Evolutionary conservation across 2,888 invertebrate species (phyloP), one percentile per base, ranked within the genome.

Genomic region (Napeogenes inachia): DNA sequence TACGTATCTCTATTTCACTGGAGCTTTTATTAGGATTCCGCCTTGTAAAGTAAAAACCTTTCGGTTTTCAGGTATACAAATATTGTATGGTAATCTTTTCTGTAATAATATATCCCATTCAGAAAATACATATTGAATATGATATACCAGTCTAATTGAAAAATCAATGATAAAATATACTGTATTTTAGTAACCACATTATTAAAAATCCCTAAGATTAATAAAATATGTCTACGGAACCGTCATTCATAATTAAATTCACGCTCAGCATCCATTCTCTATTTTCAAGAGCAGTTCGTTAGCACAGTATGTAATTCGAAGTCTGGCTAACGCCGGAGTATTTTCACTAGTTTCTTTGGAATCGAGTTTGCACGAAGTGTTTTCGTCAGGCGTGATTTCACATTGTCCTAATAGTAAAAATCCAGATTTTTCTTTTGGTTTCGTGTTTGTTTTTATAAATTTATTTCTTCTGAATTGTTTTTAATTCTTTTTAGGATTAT

Each of bases 211-310:
- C 6, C 30, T 2, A 30, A 50, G 4, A 30, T 21, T 30, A 30
- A 50, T 30, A 30, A 10, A 30, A 30, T 42, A 42, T 10, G 3
- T 58, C 13, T 60, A 65, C 63, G 21, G 65, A 67, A 68, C 66
- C 61, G 57, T 56, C 12, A 35, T 45, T 35, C 35, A 58, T 13
- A 30, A 54, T 54, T 54, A 33, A 47, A 2, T 32, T 60, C 62
- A 50, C 56, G 33, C 63, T 55, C 57, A 55, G 13, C 66, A 57
- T 60, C 62, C 38, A 13, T 67, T 67, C 61, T 68, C 68, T 70
- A 68, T 73, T 71, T 73, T 69, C 68, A 61, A 63, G 50, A 60
- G 57, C 63, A 72, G 73, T 79, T 81, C 80, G 80, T 81, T 81
- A 81, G 80, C 72, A 69, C 69, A 71, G 69, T 65, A 65, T 70